Evolutionary conservation across 2,797 vertebrate species (phyloP), one percentile per base, ranked within the genome.

Genomic region (Helarctos malayanus): DNA sequence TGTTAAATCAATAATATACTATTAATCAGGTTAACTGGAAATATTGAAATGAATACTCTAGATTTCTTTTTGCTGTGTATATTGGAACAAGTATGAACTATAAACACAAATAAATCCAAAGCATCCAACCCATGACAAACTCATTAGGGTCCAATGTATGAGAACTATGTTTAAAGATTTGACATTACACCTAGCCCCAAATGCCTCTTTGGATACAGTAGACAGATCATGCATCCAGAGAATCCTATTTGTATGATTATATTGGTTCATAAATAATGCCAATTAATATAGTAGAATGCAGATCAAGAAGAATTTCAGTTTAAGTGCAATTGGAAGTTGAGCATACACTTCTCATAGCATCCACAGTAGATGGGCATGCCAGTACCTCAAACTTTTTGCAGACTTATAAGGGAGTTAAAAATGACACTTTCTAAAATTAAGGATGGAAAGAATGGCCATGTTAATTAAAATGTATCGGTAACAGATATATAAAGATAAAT

Each of bases 91-190:
- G 5, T 83, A 32, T 52, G 45, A 90, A 3, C 68, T 75, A 69
- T 47, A 76, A 81, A 91, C 2, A 75, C 45, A 94, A 45, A 76
- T 84, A 69, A 90, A 88, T 38, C 4, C 45, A 88, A 78, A 92
- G 12, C 9, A 38, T 38, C 8, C 21, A 87, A 79, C 18, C 1
- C 79, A 4, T 32, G 8, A n/a, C 56, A 85, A 94, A 95, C 27
- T 25, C 16, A 45, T 73, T 41, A 56, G 14, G 4, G 21, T 52
- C 8, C 12, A 89, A 18, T 35, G 54, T 29, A 80, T 27, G 32
- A 83, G 61, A 12, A 13, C 4, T 75, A 5, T 82, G 8, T 56
- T 79, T 92, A 79, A 84, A 52, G n/a, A 69, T 47, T 16, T 89
- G 52, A 54, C 3, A 32, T 56, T 95, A 23, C 5, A 79, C 21